Evolutionary conservation across 2,888 invertebrate genomes (phyloP), one percentile per base, ranked within the genome.

Genomic region (Anticlea derivata): DNA sequence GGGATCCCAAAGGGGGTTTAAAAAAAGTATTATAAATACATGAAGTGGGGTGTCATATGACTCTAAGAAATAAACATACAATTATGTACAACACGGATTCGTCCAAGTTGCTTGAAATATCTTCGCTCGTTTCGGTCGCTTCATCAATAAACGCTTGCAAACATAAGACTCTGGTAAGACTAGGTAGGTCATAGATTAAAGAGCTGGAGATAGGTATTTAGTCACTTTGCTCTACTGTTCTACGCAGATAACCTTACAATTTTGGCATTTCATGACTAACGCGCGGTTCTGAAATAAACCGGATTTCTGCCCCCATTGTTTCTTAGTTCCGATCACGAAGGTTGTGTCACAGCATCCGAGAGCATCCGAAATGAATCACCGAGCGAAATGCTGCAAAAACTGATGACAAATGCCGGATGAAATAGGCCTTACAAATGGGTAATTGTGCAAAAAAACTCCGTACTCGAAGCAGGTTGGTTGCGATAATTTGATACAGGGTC

Each of bases 301-400:
- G 63, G 63, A 61, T 63, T 50, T 59, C 48, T 61, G 60, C 57
- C 58, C 59, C 49, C 57, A 63, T 66, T 64, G 59, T 62, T 54
- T 55, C 52, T 57, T 57, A 62, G 66, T 69, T 69, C 64, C 68
- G 63, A 66, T 58, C 45, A 31, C 39, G 63, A 66, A 67, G 66
- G 63, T 54, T 53, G 49, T 11, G 37, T 34, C 58, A 53, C 55
- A 55, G 56, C 54, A 60, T 58, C 59, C 50, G 60, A 58, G 61
- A 50, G 63, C 35, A 73, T 44, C 64, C 68, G 73, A 75, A 65
- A 70, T 76, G 78, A 80, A 60, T 79, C 78, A 80, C 60, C 50
- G 37, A 56, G 34, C 45, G 55, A 66, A 56, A 53, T 45, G 46
- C 61, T 49, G 66, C 60, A 63, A 57, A 52, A 50, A 53, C 47